phyloP scores from a whole-genome alignment of 1,140 invertebrate species.

The Atta texana region DNA sequence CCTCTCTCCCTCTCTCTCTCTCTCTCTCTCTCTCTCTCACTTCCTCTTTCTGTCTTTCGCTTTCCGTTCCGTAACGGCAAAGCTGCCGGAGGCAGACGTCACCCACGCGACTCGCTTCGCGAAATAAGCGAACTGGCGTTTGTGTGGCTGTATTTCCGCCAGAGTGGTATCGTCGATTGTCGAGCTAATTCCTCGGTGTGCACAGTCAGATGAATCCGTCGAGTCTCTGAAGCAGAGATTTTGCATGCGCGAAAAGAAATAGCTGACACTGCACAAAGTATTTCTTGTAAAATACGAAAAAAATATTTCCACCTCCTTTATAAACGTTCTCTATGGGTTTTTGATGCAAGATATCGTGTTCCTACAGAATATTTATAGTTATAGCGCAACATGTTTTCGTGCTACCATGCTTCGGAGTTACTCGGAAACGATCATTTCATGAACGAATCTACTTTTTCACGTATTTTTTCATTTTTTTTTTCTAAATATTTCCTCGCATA shows the following conservation, averaged over 20 bases:
- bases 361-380: not conserved
- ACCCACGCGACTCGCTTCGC: slow-evolving; percentile 56
- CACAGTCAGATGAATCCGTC: slow-evolving; percentile 31
- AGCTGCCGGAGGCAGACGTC: slow-evolving; percentile 56
- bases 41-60: slow-evolving; percentile 13
- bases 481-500: not conserved
- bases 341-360: not conserved
- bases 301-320: not conserved
- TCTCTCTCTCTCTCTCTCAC: slow-evolving; percentile 2
- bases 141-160: slow-evolving; percentile 54
- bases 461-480: no score
- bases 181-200: slow-evolving; percentile 50
- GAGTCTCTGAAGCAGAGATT: slow-evolving; percentile 21
- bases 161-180: slow-evolving; percentile 55
- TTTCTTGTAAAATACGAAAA: not conserved
- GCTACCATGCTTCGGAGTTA: not conserved
- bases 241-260: not conserved
- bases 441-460: not conserved
- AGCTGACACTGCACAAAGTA: no score
- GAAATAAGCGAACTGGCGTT: slow-evolving; percentile 56
- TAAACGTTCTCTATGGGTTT: not conserved
- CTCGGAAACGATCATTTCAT: not conserved
- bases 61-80: slow-evolving; percentile 24
- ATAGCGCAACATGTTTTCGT: slow-evolving; percentile 7
- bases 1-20: not conserved